These are phyloP conservation scores for Xestia sexstrigata DNA, from an alignment of 2,888 invertebrate species.

Conservation along the genomic window DNA sequence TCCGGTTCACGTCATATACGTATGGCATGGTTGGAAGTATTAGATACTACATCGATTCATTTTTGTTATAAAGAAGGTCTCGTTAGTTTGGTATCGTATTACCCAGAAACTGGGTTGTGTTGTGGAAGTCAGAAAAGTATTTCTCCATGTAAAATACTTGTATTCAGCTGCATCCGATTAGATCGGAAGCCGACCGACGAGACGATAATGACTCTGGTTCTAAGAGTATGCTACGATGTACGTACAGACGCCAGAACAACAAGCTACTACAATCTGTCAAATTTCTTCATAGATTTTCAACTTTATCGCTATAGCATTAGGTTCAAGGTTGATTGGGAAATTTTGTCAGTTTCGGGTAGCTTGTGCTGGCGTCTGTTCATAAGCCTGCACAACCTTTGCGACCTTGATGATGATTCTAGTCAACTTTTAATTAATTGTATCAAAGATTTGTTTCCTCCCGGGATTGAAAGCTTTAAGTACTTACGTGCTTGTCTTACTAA, in stretches of 20 bases:
- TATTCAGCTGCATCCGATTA: neutral
- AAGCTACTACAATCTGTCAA: too few species aligned
- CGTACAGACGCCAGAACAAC: too few species aligned
- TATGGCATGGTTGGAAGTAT: neutral
- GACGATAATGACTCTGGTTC: neutral
- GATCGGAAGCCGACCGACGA: neutral
- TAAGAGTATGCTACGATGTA: neutral
- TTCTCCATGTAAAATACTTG: neutral
- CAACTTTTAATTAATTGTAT: neutral
- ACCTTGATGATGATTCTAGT: too few species aligned
- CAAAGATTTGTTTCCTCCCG: constrained; percentile 3
- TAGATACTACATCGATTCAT: neutral
- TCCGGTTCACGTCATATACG: neutral
- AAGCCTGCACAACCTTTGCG: neutral
- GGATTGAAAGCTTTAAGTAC: constrained; percentile 12
- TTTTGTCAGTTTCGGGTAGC: too few species aligned
- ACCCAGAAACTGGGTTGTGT: neutral
- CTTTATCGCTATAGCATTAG: too few species aligned
- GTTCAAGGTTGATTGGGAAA: too few species aligned
- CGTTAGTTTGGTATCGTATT: neutral
- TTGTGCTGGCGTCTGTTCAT: too few species aligned
- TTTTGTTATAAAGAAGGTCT: neutral
- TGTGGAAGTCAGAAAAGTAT: neutral
- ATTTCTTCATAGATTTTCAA: too few species aligned
- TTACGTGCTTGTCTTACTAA: constrained; percentile 35